Evolutionary conservation across 2,113 vertebrate species (phyloP), one percentile per base, ranked within the genome.

Genomic region (Turnix velox): DNA sequence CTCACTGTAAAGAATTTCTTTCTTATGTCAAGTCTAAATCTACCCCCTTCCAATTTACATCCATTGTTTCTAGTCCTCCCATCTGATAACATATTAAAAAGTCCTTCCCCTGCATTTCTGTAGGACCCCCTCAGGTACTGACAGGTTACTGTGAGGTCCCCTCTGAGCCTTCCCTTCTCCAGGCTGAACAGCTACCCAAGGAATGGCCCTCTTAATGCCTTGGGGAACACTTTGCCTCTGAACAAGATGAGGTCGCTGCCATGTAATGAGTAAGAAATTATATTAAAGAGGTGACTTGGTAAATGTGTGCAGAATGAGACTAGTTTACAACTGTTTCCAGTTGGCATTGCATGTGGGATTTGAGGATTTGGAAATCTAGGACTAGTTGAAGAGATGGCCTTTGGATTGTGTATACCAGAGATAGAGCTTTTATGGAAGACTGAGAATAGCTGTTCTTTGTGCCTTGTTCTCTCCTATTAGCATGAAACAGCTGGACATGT

Each of bases 301-400:
- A 48, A 59, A 63, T 80, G 39, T 72, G 20, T 31, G 58, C 46
- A 7, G 46, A 75, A 57, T 31, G 25, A 71, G 45, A 20, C 19
- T 66, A 24, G 24, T 66, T 85, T 73, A 39, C 37, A 72, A 14
- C 31, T 71, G 33, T 65, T 90, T 58, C 22, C 27, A 39, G 35
- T 57, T 87, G 51, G 9, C 49, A 18, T 77, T 92, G 31, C 25
- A 7, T 52, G 27, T 4, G 2, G 42, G 8, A 30, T 66, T 66
- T 84, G 75, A 72, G 54, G n/a, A 73, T 83, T 67, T 94, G 62
- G 76, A 88, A 80, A n/a, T 51, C 12, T 30, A 92, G 25, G 37
- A 11, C 6, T 82, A 28, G 49, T 6, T 75, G 37, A 82, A 72
- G 67, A 88, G 39, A 35, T 58, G 54, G 49, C 46, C 63, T 54